Base-by-base conservation (phyloP, 2,888 invertebrate species). In the Petrophora chlorosata region DNA sequence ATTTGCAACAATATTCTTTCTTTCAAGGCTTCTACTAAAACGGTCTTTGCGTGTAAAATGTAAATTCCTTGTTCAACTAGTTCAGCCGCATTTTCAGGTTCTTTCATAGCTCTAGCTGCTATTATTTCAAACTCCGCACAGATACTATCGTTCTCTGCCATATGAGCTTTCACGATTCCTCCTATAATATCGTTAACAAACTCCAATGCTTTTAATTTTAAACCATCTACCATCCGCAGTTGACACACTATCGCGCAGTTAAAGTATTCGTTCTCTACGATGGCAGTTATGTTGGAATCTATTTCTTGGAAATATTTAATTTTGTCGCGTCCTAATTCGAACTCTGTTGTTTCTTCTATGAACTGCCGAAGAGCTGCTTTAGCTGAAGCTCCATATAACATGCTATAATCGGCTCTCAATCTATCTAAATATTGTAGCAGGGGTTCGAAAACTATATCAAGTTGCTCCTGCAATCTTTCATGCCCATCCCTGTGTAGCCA, bases 61-160 rank as follows among this genome's bases (percentile, higher is more conserved):
- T 95, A 97, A 42, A 94, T 91, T 17, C 95, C 95, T 80, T 95
- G 93, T 55, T 94, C 95, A 61, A 98, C 92, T 17, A 98, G 86
- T 67, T 97, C 96, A 63, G 94, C 94, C 0, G 97, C 96, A 25
- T 94, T 94, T 55, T 91, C 91, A 0, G 98, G 97, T 59, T 94
- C 92, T 63, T 93, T 92, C 7, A 95, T 75, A 0, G 96, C 96
- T 57, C 90, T 92, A 19, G 86, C 86, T 62, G 93, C 92, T 43
- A 98, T 93, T 15, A 86, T 86, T 77, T 95, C 93, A 76, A 97
- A 98, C 61, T 93, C 92, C 0, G 85, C 81, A 68, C 95, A 95
- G 55, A 96, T 95, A 15, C 91, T 91, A 33, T 92, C 80, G 77
- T 95, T 94, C 63, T 94, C 93, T 44, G 83, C 87, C 64, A 92